Conservation (phyloP, 1,140 invertebrate genomes). For the Campoletis sonorensis region DNA sequence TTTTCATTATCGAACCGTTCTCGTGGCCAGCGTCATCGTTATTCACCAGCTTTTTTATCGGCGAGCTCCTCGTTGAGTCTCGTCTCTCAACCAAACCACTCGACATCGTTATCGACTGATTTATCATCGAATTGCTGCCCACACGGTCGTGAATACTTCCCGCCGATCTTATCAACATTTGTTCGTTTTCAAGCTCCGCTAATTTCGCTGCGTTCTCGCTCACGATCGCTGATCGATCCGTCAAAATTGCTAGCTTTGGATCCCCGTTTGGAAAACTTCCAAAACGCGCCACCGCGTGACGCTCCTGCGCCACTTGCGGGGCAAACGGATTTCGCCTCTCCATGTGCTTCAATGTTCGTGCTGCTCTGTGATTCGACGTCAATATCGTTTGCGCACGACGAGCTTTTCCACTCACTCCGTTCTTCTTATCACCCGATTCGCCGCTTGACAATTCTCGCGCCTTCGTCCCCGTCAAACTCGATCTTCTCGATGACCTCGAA, state of each 20-base stretch:
- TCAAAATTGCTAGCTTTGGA: constrained; percentile 59
- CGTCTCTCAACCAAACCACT: too few relatives aligned
- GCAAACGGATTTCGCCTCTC: constrained; percentile 70
- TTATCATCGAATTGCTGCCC: not conserved
- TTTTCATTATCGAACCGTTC: not conserved
- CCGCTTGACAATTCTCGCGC: not conserved
- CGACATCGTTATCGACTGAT: not conserved
- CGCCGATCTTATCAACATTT: constrained; percentile 23
- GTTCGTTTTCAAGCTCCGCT: constrained; percentile 22
- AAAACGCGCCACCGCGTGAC: constrained; percentile 65
- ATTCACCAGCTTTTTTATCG: not conserved
- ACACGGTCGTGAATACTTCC: constrained; percentile 11
- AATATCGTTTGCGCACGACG: constrained; percentile 39
- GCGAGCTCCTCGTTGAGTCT: not conserved
- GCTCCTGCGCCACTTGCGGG: constrained; percentile 70
- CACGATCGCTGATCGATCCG: constrained; percentile 10
- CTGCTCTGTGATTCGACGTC: constrained; percentile 41
- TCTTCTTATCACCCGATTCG: constrained; percentile 16
- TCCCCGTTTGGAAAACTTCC: constrained; percentile 71
- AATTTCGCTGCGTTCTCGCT: not conserved
- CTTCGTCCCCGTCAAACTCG: not conserved
- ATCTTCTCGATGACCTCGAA: constrained; percentile 27
- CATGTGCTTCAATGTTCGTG: constrained; percentile 54
- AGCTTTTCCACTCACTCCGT: constrained; percentile 40
- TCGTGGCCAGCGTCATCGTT: not conserved